Percentiles rank a stretch among this genome's conserved stretches.
These are phyloP conservation scores for Equus przewalskii DNA, from an alignment of 2,113 vertebrate genomes.

Conservation along the genomic window DNA sequence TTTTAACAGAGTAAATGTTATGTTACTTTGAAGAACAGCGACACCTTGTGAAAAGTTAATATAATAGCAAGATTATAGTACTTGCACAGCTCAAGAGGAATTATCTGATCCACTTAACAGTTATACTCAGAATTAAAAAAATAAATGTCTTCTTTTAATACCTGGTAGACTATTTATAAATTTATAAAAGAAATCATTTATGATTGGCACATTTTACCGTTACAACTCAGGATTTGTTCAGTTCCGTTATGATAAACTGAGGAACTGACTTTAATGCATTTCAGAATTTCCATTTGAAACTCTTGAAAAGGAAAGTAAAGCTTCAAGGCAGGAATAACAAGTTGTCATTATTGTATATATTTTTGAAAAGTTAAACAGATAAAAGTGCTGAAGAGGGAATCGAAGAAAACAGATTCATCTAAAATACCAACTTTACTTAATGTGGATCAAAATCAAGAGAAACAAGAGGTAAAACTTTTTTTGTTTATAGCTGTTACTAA, in stretches of 20 bases:
- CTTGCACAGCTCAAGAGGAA: not conserved
- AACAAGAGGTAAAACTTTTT: constrained; percentile 83
- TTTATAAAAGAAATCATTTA: constrained; percentile 40
- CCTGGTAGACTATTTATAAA: constrained; percentile 13
- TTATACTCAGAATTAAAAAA: constrained; percentile 49
- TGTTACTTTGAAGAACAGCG: constrained; percentile 78
- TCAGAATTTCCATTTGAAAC: constrained; percentile 63
- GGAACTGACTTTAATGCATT: constrained; percentile 20
- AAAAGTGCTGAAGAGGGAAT: constrained; percentile 84
- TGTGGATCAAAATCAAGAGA: constrained; percentile 83
- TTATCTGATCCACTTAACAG: constrained; percentile 7
- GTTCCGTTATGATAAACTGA: constrained; percentile 59
- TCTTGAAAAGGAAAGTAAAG: constrained; percentile 67
- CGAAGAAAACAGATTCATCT: constrained; percentile 83
- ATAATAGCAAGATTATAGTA: constrained; percentile 52
- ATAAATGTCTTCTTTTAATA: constrained; percentile 24
- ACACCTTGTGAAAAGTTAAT: constrained; percentile 77
- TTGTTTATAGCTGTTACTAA: constrained; percentile 52
- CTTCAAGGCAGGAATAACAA: constrained; percentile 72
- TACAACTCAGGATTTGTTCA: constrained; percentile 32
- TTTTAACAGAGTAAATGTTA: constrained; percentile 15
- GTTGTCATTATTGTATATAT: constrained; percentile 66
- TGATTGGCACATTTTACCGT: not conserved
- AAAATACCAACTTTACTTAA: constrained; percentile 86
- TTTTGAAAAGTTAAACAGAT: constrained; percentile 86